Evolutionary conservation across 2,797 vertebrate genomes (phyloP).

Genomic region (Enteromius fasciolatus): DNA sequence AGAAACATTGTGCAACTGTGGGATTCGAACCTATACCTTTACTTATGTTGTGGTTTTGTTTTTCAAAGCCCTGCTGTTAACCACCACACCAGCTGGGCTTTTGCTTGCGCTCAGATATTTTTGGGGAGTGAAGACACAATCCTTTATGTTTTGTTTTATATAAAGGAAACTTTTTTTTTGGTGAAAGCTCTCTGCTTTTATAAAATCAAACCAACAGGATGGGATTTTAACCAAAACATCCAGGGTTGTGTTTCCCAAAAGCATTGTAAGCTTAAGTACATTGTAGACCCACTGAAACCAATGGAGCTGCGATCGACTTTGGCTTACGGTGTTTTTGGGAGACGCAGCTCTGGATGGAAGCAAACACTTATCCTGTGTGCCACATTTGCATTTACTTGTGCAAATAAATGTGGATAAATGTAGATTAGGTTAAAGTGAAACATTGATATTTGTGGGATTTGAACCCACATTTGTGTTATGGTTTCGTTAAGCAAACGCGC

Average conservation of each 20-base stretch:
- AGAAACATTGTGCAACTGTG: neutral
- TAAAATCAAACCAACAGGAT: neutral
- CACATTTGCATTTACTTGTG: neutral
- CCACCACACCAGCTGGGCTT: neutral
- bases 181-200: neutral
- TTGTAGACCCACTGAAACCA: too few species aligned
- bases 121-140: neutral
- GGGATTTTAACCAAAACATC: neutral
- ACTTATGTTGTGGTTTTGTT: neutral
- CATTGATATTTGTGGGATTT: neutral
- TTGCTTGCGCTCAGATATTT: accelerated
- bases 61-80: neutral
- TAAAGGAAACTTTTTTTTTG: neutral
- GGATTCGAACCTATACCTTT: neutral
- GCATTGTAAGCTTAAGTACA: too few species aligned
- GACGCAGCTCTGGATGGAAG: neutral
- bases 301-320: too few species aligned
- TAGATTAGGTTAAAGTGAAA: neutral
- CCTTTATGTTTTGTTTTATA: neutral
- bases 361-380: neutral
- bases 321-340: too few species aligned
- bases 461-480: neutral
- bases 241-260: too few species aligned
- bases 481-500: accelerated
- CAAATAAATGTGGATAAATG: neutral